Base-by-base conservation (phyloP, 2,113 vertebrate species). In the Nothoprocta pentlandii region DNA sequence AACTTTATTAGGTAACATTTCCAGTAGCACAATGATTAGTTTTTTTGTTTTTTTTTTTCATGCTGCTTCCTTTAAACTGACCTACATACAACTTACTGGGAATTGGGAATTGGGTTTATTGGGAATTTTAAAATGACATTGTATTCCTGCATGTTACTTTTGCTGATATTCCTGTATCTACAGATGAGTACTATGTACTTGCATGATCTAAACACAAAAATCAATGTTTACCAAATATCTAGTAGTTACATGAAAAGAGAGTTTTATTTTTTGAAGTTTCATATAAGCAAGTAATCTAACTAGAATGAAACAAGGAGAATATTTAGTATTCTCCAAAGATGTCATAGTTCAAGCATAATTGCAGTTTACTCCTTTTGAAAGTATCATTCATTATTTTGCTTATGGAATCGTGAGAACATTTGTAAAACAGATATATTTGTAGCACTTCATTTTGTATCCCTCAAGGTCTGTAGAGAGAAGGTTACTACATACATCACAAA, bases 221-320 rank as follows among this genome's bases (percentile, higher is more conserved):
- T 42, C 11, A 41, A 42, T 90, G 16, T 76, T 92, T 94, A 76
- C n/a, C 81, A 78, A 85, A 96, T 92, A 16, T 19, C 15, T 53
- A 63, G 3, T 76, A 84, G 11, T 68, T 93, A 71, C 4, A 54
- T 74, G 39, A 88, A 88, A 83, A 59, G 2, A 46, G n/a, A 59
- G 26, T 68, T 87, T 41, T 39, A 8, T 36, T 90, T 77, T 89
- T 90, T 83, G 41, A 85, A 79, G 79, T 95, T 91, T 93, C 77
- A 53, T 70, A 58, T 64, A 70, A 39, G 39, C 46, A 71, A 5
- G 44, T 51, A 42, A 22, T 6, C 20, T 78, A 58, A 70, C 6
- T 17, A 0, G 2, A 49, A 47, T 44, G 42, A 78, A 68, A 70
- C 2, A 66, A 91, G 71, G 84, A 66, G 16, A 51, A 75, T 70